Conservation (phyloP, 2,797 vertebrate genomes). For the Gymnothorax reevesii region DNA sequence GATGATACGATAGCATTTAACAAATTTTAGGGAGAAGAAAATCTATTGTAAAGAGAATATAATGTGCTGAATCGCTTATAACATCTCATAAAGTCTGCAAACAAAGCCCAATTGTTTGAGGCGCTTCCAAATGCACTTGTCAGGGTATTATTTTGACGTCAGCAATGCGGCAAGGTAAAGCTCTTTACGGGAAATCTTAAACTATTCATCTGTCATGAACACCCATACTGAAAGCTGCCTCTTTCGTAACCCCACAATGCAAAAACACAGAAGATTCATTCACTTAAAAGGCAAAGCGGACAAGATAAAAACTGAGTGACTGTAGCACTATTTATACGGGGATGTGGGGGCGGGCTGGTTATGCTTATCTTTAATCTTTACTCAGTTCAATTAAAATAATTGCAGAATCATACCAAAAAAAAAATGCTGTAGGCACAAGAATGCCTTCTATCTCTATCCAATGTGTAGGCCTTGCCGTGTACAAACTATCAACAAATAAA, state of each 20-base stretch:
- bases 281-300: not conserved
- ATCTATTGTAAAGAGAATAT: not conserved
- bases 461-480: slow-evolving; percentile 40
- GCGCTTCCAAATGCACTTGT: not conserved
- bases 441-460: not conserved
- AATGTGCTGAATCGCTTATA: not conserved
- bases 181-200: not conserved
- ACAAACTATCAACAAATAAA: slow-evolving; percentile 59
- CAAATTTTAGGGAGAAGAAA: not conserved
- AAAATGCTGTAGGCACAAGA: not conserved
- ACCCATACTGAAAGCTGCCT: not conserved
- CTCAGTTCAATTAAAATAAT: not conserved
- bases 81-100: not conserved
- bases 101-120: not conserved
- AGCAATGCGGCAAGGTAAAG: not conserved
- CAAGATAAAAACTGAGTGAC: not conserved
- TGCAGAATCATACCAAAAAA: not conserved
- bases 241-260: not conserved
- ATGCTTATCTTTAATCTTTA: not conserved
- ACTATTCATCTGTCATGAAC: not conserved
- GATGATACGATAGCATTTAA: not conserved
- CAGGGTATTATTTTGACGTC: not conserved
- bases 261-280: not conserved
- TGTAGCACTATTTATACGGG: not conserved
- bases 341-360: too few species aligned